Percentiles rank a stretch among this genome's conserved stretches.
These are phyloP conservation scores for Hirtodrosophila histrioides DNA, from an alignment of 2,888 invertebrate genomes.

Conservation along the genomic window DNA sequence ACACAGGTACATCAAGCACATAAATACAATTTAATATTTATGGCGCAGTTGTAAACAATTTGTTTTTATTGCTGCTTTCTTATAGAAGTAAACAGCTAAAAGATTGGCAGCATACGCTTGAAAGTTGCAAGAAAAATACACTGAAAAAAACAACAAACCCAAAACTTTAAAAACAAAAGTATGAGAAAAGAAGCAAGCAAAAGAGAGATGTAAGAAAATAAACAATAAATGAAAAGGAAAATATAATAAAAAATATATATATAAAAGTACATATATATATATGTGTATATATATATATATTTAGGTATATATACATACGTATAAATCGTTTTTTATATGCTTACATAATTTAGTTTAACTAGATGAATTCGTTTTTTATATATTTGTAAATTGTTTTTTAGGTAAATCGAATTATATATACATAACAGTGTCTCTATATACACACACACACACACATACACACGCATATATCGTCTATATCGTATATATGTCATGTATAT, in stretches of 20 bases:
- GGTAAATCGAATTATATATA: constrained; percentile 82
- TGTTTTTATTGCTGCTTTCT: constrained; percentile 11
- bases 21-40: constrained; percentile 40
- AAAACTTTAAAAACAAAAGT: constrained; percentile 9
- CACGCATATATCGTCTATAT: constrained; percentile 17
- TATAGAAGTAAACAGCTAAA: constrained; percentile 10
- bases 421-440: constrained; percentile 31
- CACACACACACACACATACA: constrained; percentile 8
- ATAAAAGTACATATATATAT: constrained; percentile 2
- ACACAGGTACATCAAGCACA: constrained; percentile 13
- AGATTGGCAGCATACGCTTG: constrained; percentile 2
- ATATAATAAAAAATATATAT: constrained; percentile 24
- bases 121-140: constrained; percentile 28
- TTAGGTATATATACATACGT: constrained; percentile 16
- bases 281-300: constrained; percentile 32
- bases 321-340: constrained; percentile 57
- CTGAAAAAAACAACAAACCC: constrained; percentile 2
- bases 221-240: constrained; percentile 34
- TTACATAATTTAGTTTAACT: constrained; percentile 58
- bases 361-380: constrained; percentile 76
- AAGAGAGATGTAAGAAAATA: constrained; percentile 13
- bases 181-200: constrained; percentile 6
- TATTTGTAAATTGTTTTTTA: constrained; percentile 81
- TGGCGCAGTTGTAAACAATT: constrained; percentile 44
- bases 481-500: constrained; percentile 14